Conservation (phyloP, 2,888 invertebrate genomes). For the Conops quadrifasciatus region DNA sequence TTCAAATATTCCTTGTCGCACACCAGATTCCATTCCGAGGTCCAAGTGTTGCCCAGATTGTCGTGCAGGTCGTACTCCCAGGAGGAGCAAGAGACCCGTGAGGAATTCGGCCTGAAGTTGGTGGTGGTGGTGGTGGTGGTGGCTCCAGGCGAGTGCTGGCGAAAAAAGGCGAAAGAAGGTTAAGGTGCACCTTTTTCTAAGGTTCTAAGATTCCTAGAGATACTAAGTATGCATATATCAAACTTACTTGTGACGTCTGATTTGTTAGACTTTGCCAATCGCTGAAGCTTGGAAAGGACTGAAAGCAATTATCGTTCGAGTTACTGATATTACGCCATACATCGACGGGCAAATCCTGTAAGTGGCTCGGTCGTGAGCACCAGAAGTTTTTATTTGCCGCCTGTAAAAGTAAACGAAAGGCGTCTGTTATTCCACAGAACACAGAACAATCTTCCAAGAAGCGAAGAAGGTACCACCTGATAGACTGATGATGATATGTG, state of each 20-base stretch:
- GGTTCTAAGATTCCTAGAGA: too few species aligned
- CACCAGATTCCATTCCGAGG: conserved; percentile 80
- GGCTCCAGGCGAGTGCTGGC: conserved; percentile 10
- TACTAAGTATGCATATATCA: too few species aligned
- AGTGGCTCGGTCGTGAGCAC: conserved; percentile 73
- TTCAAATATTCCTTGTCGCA: conserved; percentile 76
- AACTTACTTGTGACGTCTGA: conserved; percentile 38
- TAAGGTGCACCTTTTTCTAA: too few species aligned
- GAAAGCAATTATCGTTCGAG: conserved; percentile 70
- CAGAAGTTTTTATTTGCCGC: conserved; percentile 74
- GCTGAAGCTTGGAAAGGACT: conserved; percentile 63
- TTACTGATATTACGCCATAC: conserved; percentile 76
- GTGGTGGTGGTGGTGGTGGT: too few species aligned
- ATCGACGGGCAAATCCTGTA: conserved; percentile 68
- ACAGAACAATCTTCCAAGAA: too few species aligned
- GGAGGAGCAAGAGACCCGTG: conserved; percentile 67
- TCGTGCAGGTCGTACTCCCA: conserved; percentile 71
- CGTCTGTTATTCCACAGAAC: too few species aligned
- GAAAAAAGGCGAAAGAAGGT: background rate
- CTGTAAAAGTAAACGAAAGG: conserved; percentile 52
- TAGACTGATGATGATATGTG: conserved; percentile 82
- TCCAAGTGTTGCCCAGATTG: conserved; percentile 72
- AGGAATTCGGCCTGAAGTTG: conserved; percentile 56
- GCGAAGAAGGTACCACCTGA: too few species aligned
- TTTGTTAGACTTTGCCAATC: conserved; percentile 58